Conservation (phyloP, 2,797 vertebrate genomes). For the Tokudaia muenninki region DNA sequence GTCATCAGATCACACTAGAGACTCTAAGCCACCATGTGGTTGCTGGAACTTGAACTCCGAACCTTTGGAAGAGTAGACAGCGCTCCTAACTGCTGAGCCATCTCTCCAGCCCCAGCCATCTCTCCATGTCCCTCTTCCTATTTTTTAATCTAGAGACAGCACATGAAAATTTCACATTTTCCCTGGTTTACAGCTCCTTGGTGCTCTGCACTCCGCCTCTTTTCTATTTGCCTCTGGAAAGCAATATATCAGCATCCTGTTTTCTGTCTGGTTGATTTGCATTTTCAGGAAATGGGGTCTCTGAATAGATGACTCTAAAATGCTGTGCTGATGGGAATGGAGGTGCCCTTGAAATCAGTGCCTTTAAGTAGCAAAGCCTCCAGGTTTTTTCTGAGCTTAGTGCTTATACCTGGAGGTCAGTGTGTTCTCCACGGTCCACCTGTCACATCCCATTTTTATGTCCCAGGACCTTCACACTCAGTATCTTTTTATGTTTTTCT, state of each 20-base stretch:
- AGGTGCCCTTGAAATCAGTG: not conserved
- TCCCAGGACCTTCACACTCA: not conserved
- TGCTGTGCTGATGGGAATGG: not conserved
- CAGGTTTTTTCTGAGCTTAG: not conserved
- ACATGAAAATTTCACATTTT: not conserved
- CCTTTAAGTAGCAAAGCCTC: not conserved
- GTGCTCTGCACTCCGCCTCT: not conserved
- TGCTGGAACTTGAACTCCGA: not conserved
- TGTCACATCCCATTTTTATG: not conserved
- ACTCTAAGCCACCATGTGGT: not conserved
- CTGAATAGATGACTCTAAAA: conserved; percentile 4
- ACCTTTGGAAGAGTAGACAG: not conserved
- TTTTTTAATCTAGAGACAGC: conserved; percentile 15
- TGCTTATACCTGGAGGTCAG: not conserved
- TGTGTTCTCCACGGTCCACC: not conserved
- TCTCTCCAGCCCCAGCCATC: not conserved
- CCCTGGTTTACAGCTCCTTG: not conserved
- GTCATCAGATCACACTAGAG: not conserved
- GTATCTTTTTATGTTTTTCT: not conserved
- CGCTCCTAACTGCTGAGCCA: not conserved
- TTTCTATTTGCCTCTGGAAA: not conserved
- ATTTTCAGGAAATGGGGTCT: conserved; percentile 25
- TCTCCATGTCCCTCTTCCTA: not conserved
- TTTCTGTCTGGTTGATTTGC: conserved; percentile 23
- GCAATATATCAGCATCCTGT: not conserved